Percentiles rank a stretch among this genome's conserved stretches.
These are phyloP conservation scores for Tanypteryx hageni DNA, from an alignment of 2,888 invertebrate genomes.

Conservation along the genomic window DNA sequence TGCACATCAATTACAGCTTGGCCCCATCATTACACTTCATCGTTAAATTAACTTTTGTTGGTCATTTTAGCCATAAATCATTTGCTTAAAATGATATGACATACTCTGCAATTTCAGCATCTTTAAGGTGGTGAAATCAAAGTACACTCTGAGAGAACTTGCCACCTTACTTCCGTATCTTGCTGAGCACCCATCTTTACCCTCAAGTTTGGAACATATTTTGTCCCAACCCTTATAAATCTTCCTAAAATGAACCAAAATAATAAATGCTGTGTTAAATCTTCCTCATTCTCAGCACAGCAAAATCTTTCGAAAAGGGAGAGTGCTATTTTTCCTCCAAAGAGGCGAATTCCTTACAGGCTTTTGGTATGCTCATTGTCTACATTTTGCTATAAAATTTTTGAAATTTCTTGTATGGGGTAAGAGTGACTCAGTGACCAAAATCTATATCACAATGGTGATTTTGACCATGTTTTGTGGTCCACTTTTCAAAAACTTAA, in stretches of 20 bases:
- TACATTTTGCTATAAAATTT: not conserved
- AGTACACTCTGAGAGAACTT: not conserved
- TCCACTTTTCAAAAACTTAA: constrained; percentile 20
- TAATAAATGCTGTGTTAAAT: not conserved
- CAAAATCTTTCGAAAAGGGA: not conserved
- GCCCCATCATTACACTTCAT: constrained; percentile 60
- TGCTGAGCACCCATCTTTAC: constrained; percentile 35
- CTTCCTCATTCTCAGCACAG: not conserved
- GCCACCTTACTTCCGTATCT: not conserved
- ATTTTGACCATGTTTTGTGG: constrained; percentile 41
- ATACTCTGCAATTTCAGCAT: constrained; percentile 12
- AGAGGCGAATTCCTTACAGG: not conserved
- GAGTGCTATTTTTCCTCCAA: not conserved
- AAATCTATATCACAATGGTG: constrained; percentile 36
- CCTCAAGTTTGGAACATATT: not conserved
- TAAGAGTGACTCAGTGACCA: constrained; percentile 26
- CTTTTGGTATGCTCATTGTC: constrained; percentile 10
- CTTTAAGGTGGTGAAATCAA: not conserved
- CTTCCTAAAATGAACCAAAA: not conserved
- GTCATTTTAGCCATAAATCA: constrained; percentile 49
- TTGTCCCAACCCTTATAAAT: not conserved
- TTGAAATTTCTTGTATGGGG: not conserved
- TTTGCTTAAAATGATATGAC: constrained; percentile 51
- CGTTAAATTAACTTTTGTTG: constrained; percentile 8
- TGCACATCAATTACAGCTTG: constrained; percentile 56